Base-by-base conservation (phyloP, 2,888 invertebrate species). In the Sinhomidia bicolor region DNA sequence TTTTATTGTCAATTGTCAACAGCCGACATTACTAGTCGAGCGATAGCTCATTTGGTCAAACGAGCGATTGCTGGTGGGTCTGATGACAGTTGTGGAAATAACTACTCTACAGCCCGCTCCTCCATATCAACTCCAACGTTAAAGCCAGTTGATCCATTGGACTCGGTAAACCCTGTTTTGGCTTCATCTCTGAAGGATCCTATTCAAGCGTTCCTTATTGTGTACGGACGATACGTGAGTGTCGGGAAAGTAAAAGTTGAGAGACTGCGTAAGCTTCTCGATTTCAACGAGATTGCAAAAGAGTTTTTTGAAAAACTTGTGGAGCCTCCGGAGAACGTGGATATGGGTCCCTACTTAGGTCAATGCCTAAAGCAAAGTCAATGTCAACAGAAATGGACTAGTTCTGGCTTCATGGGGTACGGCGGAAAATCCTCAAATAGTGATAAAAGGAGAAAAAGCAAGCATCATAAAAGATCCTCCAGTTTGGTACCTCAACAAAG, bases 221-320 rank as follows among this genome's bases (percentile, higher is more conserved):
- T 90, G 3, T 91, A 89, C 26, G 89, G 90, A n/a, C 74, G 90
- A 9, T 91, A 82, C 71, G 83, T 90, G 4, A 89, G 44, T 17
- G 32, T 78, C 1, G 85, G 85, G 4, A 78, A 78, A 17, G 47
- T 85, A 6, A 29, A 32, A n/a, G 51, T 78, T 10, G 85, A 85
- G n/a, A 41, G 60, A 29, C 78, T 85, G 2, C 32, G 65, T 7
- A 85, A 85, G 51, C 60, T 84, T 9, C 14, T 26, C 12, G 12
- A 74, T n/a, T 85, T 85, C 10, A 85, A 85, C 32, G 29, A 12
- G 10, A 60, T 87, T 20, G 47, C 74, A 1, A 60, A 71, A 9
- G 51, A 71, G 6, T 87, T 87, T 57, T 87, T 76, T n/a, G 29
- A 54, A n/a, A 78, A 51, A n/a, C 17, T 51, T 6, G 76, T 54